Conservation (phyloP, 2,888 invertebrate genomes). For the Synergus laeviventris region DNA sequence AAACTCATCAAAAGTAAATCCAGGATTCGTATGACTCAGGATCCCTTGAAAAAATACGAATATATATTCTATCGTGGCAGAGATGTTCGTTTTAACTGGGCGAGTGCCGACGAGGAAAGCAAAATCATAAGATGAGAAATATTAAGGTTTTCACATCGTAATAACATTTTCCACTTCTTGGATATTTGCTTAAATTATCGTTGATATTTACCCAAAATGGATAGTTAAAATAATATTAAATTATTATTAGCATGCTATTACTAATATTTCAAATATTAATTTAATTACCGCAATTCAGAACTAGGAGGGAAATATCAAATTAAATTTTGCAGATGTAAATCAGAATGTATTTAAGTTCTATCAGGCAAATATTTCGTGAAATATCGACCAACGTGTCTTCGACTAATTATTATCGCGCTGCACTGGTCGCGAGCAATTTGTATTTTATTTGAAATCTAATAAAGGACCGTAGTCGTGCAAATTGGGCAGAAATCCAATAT, state of each 20-base stretch:
- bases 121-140: constrained; percentile 25
- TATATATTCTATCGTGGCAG: constrained; percentile 61
- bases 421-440: constrained; percentile 24
- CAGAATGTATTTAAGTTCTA: not conserved
- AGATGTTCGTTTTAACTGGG: constrained; percentile 31
- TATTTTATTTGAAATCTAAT: constrained; percentile 34
- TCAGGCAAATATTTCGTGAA: constrained; percentile 4
- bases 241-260: not conserved
- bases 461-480: constrained; percentile 10
- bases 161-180: constrained; percentile 14
- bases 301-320: not conserved
- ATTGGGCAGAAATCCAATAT: constrained; percentile 38
- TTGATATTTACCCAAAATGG: not conserved
- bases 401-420: constrained; percentile 32
- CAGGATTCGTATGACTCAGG: constrained; percentile 61
- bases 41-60: constrained; percentile 71
- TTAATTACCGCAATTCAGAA: not conserved
- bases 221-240: not conserved
- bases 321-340: constrained; percentile 22
- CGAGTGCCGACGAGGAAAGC: constrained; percentile 15
- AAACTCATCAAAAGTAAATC: constrained; percentile 73
- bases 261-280: not conserved
- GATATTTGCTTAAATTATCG: not conserved
- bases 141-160: constrained; percentile 13
- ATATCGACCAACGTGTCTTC: constrained; percentile 5